Base-by-base conservation (phyloP, 1,140 invertebrate species). In the Drosophila pruinosa region DNA sequence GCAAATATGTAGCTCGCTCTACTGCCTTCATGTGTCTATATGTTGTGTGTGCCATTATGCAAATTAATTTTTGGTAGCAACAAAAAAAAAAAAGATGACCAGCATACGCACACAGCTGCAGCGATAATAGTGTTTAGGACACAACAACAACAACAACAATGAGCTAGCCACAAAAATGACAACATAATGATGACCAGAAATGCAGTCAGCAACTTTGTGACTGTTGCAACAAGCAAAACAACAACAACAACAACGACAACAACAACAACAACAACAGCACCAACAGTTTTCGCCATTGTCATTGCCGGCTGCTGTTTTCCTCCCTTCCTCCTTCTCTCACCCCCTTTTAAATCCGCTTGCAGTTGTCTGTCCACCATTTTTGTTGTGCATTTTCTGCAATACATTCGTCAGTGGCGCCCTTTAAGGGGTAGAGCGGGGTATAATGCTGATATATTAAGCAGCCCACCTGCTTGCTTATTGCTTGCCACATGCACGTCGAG, bases 191-290 rank as follows among this genome's bases (percentile, higher is more conserved):
- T 80, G 81, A 74, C 76, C 75, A 68, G 71, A 83, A 83, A 83
- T 64, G 76, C 80, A 85, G 80, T 86, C 81, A 85, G 80, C 80
- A 85, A 85, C 80, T 85, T 85, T 85, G 72, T 75, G 68, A 85
- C 80, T 73, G 63, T 86, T 83, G 83, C 63, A 72, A 53, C 79
- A 82, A 59, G 75, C n/a, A n/a, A n/a, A n/a, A 78, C 10, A 47
- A 22, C 34, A 24, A n/a, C 28, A 15, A 1, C 41, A 47, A 24
- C 41, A 47, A 0, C 41, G 34, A 8, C 57, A 36, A 2, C 41
- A 28, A 78, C 10, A 47, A 22, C 34, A 24, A n/a, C 28, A 15
- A 1, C 41, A 47, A 24, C 41, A 47, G 0, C 41, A 47, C 5
- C 57, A 36, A 2, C 41, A 28, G 39, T 59, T 68, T 31, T 43